Conservation (phyloP, 2,797 vertebrate species). For the Phaenicophaeus curvirostris region DNA sequence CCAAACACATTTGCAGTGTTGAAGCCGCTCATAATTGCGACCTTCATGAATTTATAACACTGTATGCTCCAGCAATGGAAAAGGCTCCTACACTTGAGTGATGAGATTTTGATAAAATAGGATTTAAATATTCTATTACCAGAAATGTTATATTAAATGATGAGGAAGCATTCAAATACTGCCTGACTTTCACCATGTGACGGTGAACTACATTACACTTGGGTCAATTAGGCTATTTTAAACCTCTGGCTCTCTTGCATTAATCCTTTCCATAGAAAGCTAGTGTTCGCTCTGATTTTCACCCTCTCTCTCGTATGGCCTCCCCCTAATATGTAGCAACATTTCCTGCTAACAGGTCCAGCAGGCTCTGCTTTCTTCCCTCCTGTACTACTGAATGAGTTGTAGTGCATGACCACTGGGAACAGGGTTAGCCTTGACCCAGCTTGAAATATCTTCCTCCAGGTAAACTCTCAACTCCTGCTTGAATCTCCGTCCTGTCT, state of each 20-base stretch:
- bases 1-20: conserved; percentile 15
- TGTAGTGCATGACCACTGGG: background rate
- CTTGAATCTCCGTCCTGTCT: background rate
- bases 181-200: conserved; percentile 45
- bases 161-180: conserved; percentile 46
- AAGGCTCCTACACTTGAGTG: conserved; percentile 40
- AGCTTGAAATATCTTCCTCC: background rate
- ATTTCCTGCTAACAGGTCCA: background rate
- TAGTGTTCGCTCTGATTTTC: background rate
- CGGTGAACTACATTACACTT: conserved; percentile 56
- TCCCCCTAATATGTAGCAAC: background rate
- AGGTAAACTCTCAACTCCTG: background rate
- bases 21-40: conserved; percentile 21
- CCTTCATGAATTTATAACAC: conserved; percentile 42
- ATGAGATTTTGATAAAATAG: conserved; percentile 54
- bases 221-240: conserved; percentile 46
- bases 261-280: conserved; percentile 39
- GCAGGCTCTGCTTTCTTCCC: background rate
- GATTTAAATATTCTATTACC: conserved; percentile 45
- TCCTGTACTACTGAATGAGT: background rate
- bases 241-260: conserved; percentile 13
- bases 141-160: conserved; percentile 39
- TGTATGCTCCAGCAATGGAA: conserved; percentile 52
- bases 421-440: background rate
- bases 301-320: background rate